Evolutionary conservation across 2,888 invertebrate genomes (phyloP).

Genomic region (Drosophila paracracens): DNA sequence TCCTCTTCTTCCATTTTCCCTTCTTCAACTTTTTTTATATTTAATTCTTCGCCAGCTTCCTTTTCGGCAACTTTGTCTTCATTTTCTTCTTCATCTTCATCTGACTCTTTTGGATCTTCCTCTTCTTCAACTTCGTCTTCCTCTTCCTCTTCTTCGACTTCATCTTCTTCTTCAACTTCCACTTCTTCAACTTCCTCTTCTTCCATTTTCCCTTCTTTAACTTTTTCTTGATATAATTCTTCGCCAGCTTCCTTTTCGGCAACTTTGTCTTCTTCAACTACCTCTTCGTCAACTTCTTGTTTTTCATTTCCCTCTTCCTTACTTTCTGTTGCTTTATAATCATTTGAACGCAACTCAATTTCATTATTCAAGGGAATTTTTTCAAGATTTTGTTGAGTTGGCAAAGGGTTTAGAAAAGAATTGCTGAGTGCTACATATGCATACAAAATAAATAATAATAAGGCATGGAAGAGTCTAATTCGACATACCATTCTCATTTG

Average conservation of each 20-base stretch:
- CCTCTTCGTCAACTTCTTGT: neutral
- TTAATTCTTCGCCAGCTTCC: too few species aligned
- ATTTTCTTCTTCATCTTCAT: too few species aligned
- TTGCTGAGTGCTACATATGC: neutral
- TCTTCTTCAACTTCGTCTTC: too few species aligned
- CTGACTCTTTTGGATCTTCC: too few species aligned
- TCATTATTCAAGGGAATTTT: neutral
- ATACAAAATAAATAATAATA: neutral
- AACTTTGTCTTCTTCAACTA: neutral
- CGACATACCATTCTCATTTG: constrained; percentile 13
- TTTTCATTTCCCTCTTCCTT: neutral
- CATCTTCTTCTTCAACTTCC: neutral
- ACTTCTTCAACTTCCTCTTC: neutral
- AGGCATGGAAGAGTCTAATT: neutral
- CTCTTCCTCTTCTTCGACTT: neutral
- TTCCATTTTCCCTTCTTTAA: neutral
- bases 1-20: too few species aligned
- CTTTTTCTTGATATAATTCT: neutral
- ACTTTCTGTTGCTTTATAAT: neutral
- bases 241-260: neutral
- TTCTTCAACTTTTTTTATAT: too few species aligned
- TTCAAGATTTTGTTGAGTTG: neutral
- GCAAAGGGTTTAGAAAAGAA: constrained; percentile 26
- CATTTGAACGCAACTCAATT: neutral
- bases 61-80: too few species aligned